Percentiles rank a stretch among this genome's conserved stretches.
Conservation (phyloP, 2,888 invertebrate genomes). For the Nomada hirtipes region DNA sequence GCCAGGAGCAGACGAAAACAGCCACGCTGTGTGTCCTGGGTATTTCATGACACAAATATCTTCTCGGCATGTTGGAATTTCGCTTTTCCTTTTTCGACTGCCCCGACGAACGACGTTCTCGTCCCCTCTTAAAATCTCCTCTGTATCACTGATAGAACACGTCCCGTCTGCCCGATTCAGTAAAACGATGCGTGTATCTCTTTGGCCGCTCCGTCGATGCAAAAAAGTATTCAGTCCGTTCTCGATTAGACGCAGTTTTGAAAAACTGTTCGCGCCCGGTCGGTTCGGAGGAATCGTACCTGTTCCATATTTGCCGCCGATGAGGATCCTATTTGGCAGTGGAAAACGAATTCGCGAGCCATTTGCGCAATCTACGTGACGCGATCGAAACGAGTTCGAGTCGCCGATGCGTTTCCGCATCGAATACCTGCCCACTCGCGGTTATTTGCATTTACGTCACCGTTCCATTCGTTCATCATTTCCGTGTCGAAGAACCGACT, state of each 20-base stretch:
- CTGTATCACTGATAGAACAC: slow-evolving; percentile 52
- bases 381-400: slow-evolving; percentile 51
- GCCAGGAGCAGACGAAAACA: slow-evolving; percentile 70
- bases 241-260: background rate
- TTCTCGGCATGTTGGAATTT: slow-evolving; percentile 76
- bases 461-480: slow-evolving; percentile 42
- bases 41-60: slow-evolving; percentile 81
- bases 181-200: slow-evolving; percentile 16
- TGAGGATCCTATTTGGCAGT: slow-evolving; percentile 20
- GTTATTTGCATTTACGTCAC: slow-evolving; percentile 63
- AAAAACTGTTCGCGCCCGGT: too few relatives aligned
- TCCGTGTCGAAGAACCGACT: slow-evolving; percentile 41
- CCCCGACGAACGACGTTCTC: slow-evolving; percentile 66
- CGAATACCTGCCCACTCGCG: slow-evolving; percentile 57
- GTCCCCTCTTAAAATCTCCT: slow-evolving; percentile 55
- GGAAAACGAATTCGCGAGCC: background rate
- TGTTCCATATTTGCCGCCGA: slow-evolving; percentile 3
- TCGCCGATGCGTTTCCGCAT: slow-evolving; percentile 45
- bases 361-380: slow-evolving; percentile 25
- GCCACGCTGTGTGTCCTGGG: slow-evolving; percentile 67
- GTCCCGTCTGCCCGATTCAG: slow-evolving; percentile 27
- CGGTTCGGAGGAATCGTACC: too few relatives aligned
- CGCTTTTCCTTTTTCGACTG: slow-evolving; percentile 75
- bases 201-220: background rate
- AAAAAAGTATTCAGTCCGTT: background rate